Percentiles rank a stretch among this genome's conserved stretches.
These are phyloP conservation scores for Pseudomyrmex sp. DNA, from an alignment of 1,140 invertebrate species.

Conservation along the genomic window DNA sequence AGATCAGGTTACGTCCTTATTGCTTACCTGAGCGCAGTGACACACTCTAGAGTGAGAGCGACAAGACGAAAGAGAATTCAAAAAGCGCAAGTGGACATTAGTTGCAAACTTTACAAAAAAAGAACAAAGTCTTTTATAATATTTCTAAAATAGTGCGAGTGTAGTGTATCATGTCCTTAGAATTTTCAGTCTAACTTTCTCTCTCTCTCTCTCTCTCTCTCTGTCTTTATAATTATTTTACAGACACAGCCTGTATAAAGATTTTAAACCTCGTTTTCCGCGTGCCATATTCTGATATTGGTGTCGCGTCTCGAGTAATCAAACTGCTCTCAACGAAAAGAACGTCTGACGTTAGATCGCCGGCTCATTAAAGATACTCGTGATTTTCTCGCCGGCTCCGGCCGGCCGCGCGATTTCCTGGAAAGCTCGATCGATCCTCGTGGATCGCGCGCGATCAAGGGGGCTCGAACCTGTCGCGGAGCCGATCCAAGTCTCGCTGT, in stretches of 20 bases:
- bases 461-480: slow-evolving; percentile 74
- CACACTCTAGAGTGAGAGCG: slow-evolving; percentile 27
- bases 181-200: not conserved
- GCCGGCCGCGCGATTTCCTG: slow-evolving; percentile 57
- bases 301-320: not conserved
- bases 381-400: slow-evolving; percentile 27
- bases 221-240: not conserved
- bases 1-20: slow-evolving; percentile 83
- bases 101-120: slow-evolving; percentile 25
- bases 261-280: not conserved
- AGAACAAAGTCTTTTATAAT: slow-evolving; percentile 9
- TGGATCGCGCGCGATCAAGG: slow-evolving; percentile 51
- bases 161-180: not conserved
- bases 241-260: not conserved
- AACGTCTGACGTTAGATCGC: not conserved
- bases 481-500: slow-evolving; percentile 74
- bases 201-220: no score
- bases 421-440: slow-evolving; percentile 61
- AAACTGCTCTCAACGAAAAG: not conserved
- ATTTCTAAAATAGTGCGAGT: not conserved
- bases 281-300: not conserved
- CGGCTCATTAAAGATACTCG: not conserved
- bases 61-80: slow-evolving; percentile 31
- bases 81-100: slow-evolving; percentile 36
- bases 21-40: slow-evolving; percentile 69